These are phyloP conservation scores for Mus musculus DNA, from an alignment of 2,113 vertebrate genomes.

Conservation along the genomic window DNA sequence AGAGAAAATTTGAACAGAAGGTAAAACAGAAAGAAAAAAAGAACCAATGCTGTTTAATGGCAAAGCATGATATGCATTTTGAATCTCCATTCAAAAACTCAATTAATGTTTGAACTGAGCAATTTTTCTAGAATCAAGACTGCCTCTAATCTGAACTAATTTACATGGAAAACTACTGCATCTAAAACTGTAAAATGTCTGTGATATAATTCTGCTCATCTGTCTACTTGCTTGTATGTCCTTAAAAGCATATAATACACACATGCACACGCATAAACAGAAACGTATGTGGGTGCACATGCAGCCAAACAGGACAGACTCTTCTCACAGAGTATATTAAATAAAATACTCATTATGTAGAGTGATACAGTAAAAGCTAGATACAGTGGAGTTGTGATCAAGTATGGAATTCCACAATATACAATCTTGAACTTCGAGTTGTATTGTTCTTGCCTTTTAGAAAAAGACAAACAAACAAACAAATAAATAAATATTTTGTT, in stretches of 20 bases:
- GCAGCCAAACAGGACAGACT: accelerated
- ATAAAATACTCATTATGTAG: not conserved
- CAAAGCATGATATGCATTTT: not conserved
- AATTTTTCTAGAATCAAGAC: not conserved
- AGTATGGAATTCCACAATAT: not conserved
- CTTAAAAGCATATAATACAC: not conserved
- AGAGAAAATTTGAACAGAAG: not conserved
- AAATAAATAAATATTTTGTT: not conserved
- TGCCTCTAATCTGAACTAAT: not conserved
- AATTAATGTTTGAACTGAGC: not conserved
- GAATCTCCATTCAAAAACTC: not conserved
- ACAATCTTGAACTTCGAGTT: not conserved
- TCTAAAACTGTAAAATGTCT: not conserved
- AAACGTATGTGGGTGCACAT: not conserved
- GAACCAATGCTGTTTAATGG: not conserved
- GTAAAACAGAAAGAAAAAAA: not conserved
- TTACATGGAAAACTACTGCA: not conserved
- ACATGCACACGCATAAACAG: not conserved
- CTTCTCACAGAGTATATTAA: not conserved
- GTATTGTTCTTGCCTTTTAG: not conserved
- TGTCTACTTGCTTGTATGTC: not conserved
- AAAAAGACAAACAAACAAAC: not conserved
- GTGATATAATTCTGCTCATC: not conserved
- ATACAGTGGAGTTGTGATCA: not conserved
- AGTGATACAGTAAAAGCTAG: not conserved